Conservation (phyloP, 2,113 vertebrate species). For the Charadrius vociferus region DNA sequence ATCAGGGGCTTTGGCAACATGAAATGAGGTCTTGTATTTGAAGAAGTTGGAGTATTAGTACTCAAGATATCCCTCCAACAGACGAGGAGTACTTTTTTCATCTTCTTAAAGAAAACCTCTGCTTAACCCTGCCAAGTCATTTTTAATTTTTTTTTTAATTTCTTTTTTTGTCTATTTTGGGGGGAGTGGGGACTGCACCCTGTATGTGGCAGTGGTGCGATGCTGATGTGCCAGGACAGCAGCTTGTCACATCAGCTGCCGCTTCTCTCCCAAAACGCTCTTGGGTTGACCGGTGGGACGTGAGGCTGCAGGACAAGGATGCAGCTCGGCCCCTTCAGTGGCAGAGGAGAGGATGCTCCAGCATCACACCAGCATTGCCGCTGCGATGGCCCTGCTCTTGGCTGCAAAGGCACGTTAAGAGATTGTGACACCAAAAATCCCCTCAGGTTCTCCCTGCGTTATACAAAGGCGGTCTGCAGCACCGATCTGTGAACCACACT, state of each 20-base stretch:
- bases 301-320: neutral
- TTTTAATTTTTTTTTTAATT: neutral
- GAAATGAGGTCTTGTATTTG: neutral
- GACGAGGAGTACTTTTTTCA: neutral
- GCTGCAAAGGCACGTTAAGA: neutral
- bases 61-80: neutral
- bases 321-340: neutral
- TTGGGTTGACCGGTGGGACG: neutral
- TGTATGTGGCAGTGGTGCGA: too few relatives aligned
- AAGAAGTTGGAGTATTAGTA: neutral
- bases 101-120: neutral
- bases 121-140: neutral
- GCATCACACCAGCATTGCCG: neutral
- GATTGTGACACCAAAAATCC: neutral
- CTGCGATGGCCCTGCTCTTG: neutral
- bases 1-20: neutral
- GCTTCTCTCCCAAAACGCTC: neutral
- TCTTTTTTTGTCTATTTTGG: neutral
- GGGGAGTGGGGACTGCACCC: rapidly evolving
- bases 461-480: neutral
- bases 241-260: neutral
- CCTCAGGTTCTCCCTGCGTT: neutral
- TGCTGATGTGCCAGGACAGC: neutral
- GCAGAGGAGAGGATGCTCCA: neutral
- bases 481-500: neutral